phyloP scores from a whole-genome alignment of 2,113 vertebrate genomes.

The Amphiprion percula region DNA sequence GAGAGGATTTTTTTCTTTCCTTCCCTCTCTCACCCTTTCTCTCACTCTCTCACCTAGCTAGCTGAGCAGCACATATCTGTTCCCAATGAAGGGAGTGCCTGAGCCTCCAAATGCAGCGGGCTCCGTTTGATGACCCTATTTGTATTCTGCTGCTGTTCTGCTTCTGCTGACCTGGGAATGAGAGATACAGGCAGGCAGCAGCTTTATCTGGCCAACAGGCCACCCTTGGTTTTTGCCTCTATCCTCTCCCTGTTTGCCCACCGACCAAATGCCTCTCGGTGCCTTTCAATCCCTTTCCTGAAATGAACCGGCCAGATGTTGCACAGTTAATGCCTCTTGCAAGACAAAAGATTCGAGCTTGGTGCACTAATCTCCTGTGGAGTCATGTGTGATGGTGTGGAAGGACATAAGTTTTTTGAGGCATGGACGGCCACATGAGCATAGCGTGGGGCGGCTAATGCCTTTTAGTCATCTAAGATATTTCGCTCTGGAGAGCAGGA shows the following conservation, averaged over 20 bases:
- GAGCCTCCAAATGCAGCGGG: slow-evolving; percentile 59
- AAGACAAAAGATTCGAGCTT: slow-evolving; percentile 53
- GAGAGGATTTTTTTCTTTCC: slow-evolving; percentile 20
- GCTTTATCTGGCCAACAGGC: slow-evolving; percentile 76
- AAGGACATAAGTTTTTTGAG: slow-evolving; percentile 20
- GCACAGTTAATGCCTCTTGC: slow-evolving; percentile 45
- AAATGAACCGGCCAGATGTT: slow-evolving; percentile 68
- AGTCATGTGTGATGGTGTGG: slow-evolving; percentile 45
- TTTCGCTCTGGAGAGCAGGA: neutral
- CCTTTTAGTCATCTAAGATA: slow-evolving; percentile 21
- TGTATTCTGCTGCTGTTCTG: slow-evolving; percentile 73
- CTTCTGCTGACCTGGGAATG: slow-evolving; percentile 75
- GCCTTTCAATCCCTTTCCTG: slow-evolving; percentile 48
- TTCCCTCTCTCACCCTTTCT: slow-evolving; percentile 13
- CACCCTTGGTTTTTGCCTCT: slow-evolving; percentile 59
- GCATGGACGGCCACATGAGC: slow-evolving; percentile 19
- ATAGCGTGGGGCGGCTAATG: slow-evolving; percentile 23
- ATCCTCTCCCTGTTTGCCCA: slow-evolving; percentile 33
- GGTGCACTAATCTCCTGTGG: slow-evolving; percentile 16
- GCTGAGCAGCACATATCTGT: slow-evolving; percentile 59
- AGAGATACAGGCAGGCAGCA: slow-evolving; percentile 73
- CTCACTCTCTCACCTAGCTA: slow-evolving; percentile 39
- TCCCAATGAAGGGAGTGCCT: slow-evolving; percentile 66
- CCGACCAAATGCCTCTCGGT: slow-evolving; percentile 50
- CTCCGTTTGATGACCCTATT: slow-evolving; percentile 77